Evolutionary conservation across 2,113 vertebrate species (phyloP), one percentile per base, ranked within the genome.

Genomic region (Glaucidium brasilianum): DNA sequence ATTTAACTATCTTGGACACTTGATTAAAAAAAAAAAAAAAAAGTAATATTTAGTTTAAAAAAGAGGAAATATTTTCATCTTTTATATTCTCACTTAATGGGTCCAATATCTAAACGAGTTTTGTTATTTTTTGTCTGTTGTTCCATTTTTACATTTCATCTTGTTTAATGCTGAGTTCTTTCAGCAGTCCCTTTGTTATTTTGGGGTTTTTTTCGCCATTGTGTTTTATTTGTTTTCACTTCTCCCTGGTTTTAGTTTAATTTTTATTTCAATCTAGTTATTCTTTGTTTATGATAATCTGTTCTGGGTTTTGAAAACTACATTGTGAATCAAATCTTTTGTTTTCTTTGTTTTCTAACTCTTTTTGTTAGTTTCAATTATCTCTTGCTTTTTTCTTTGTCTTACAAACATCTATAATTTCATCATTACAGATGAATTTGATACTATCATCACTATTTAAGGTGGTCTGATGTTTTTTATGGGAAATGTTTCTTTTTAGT

Each of bases 251-350:
- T 94, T 94, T 69, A 55, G 12, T 74, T 73, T 64, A 37, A n/a
- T 77, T 94, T 95, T 75, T 86, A 55, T 58, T 86, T 72, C 50
- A 68, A 8, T 88, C 45, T 71, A 19, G 56, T 82, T 81, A 63
- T 50, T 47, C 84, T 93, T 95, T 96, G 25, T 35, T 82, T 92
- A 74, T 92, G 47, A 71, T 71, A 77, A 85, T 94, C 49, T 72
- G 12, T 82, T 88, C 52, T 88, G 32, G 21, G 25, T 84, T 96
- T 90, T 92, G 14, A 89, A 82, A 92, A 82, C 19, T 52, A n/a
- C 21, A 32, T 64, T 80, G 52, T 59, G 85, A 82, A 85, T 43
- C 8, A 64, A 43, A 23, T 39, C 19, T 59, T 76, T 90, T 92
- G 37, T 94, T 85, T 78, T 81, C 64, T 95, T 91, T 85, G 55